Percentiles rank a stretch among this genome's conserved stretches.
These are phyloP conservation scores for Pachymerium ferrugineum DNA, from an alignment of 2,888 invertebrate species.

Conservation along the genomic window DNA sequence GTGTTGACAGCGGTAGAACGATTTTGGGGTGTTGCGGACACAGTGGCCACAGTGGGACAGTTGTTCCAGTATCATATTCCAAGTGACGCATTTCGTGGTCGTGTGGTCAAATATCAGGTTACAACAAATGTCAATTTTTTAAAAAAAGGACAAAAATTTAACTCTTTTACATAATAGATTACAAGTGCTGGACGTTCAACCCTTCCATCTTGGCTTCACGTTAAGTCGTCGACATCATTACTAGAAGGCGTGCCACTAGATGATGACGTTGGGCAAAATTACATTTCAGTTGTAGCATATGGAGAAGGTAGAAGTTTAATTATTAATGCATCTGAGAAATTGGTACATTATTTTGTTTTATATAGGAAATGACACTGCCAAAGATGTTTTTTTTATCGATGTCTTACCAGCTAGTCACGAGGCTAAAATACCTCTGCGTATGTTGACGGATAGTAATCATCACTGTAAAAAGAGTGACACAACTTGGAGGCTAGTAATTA, in stretches of 20 bases:
- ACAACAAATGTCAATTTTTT: neutral
- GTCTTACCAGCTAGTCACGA: slow-evolving; percentile 49
- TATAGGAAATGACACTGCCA: slow-evolving; percentile 46
- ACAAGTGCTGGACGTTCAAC: slow-evolving; percentile 38
- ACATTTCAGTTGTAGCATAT: slow-evolving; percentile 47
- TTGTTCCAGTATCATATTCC: slow-evolving; percentile 68
- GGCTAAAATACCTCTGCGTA: neutral
- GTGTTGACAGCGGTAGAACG: slow-evolving; percentile 41
- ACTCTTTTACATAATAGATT: slow-evolving; percentile 38
- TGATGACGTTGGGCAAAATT: slow-evolving; percentile 62
- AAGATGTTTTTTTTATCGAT: slow-evolving; percentile 64
- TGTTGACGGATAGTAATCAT: neutral
- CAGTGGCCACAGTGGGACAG: slow-evolving; percentile 64
- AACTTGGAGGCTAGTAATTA: slow-evolving; percentile 6
- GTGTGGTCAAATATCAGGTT: slow-evolving; percentile 62
- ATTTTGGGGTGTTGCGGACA: slow-evolving; percentile 57
- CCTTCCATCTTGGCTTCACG: slow-evolving; percentile 64
- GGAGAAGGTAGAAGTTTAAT: slow-evolving; percentile 36
- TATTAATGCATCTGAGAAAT: neutral
- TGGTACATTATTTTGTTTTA: neutral
- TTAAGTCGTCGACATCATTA: slow-evolving; percentile 62
- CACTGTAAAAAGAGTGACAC: neutral
- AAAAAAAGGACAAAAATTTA: neutral
- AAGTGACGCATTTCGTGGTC: slow-evolving; percentile 63
- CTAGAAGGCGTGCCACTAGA: slow-evolving; percentile 68